phyloP scores from a whole-genome alignment of 2,113 vertebrate species.

The Perca fluviatilis region DNA sequence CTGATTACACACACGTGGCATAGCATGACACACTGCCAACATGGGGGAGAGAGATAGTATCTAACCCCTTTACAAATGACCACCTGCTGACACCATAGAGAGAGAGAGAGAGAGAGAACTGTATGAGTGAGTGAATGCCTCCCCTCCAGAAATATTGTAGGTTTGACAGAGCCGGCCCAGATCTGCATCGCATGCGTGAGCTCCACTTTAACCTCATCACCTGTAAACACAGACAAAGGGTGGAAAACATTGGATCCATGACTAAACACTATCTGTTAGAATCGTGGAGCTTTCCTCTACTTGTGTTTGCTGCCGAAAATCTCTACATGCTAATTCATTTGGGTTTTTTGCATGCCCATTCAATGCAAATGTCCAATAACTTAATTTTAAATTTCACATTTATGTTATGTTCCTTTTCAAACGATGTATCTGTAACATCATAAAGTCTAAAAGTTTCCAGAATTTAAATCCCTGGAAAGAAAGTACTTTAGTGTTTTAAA shows the following conservation, averaged over 20 bases:
- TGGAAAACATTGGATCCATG: neutral
- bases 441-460: neutral
- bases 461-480: neutral
- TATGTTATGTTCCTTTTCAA: neutral
- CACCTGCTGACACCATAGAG: conserved; percentile 50
- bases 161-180: neutral
- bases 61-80: conserved; percentile 32
- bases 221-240: neutral
- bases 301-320: no score
- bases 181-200: conserved; percentile 22
- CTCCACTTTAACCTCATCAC: conserved; percentile 29
- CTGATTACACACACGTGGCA: conserved; percentile 60
- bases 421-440: neutral
- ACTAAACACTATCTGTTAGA: neutral
- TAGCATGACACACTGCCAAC: conserved; percentile 47
- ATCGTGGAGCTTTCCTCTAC: no score
- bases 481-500: neutral
- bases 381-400: neutral
- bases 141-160: neutral
- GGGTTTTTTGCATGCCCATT: neutral
- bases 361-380: neutral
- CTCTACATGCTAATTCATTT: neutral
- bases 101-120: neutral
- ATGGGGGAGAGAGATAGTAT: neutral
- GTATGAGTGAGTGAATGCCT: neutral